These are phyloP conservation scores for Archaeoteleia sp. DNA, from an alignment of 2,888 invertebrate genomes.

Conservation along the genomic window DNA sequence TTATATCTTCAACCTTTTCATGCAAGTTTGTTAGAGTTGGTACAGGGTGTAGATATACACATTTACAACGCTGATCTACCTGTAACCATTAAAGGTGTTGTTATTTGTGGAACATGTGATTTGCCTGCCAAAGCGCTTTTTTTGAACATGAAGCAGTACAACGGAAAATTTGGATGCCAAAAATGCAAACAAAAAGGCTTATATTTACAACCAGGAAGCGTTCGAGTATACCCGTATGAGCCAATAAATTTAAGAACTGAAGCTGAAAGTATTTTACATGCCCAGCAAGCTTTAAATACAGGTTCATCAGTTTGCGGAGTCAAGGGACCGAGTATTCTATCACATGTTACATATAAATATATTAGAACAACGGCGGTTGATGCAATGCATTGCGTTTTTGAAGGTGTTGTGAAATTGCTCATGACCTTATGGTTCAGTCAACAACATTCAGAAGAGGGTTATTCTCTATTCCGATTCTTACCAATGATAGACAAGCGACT, in stretches of 20 bases:
- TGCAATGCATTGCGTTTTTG: conserved; percentile 47
- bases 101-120: conserved; percentile 21
- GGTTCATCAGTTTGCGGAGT: conserved; percentile 32
- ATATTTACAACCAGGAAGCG: neutral
- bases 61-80: neutral
- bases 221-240: conserved; percentile 34
- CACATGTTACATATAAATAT: conserved; percentile 24
- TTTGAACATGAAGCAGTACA: conserved; percentile 44
- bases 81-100: conserved; percentile 4
- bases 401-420: conserved; percentile 24
- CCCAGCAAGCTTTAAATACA: conserved; percentile 23
- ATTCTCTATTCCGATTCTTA: conserved; percentile 11
- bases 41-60: conserved; percentile 1
- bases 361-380: conserved; percentile 32
- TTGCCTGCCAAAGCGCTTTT: conserved; percentile 36
- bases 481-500: conserved; percentile 20
- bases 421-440: conserved; percentile 34
- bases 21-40: conserved; percentile 2
- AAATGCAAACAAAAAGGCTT: conserved; percentile 29
- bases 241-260: conserved; percentile 26
- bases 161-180: conserved; percentile 39
- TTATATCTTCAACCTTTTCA: conserved; percentile 21
- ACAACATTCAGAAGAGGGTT: conserved; percentile 17
- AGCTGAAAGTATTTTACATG: conserved; percentile 19
- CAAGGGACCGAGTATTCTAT: conserved; percentile 40